Percentiles rank a stretch among this genome's conserved stretches.
Conservation (phyloP, 2,797 vertebrate genomes). For the Phrynocephalus forsythii region DNA sequence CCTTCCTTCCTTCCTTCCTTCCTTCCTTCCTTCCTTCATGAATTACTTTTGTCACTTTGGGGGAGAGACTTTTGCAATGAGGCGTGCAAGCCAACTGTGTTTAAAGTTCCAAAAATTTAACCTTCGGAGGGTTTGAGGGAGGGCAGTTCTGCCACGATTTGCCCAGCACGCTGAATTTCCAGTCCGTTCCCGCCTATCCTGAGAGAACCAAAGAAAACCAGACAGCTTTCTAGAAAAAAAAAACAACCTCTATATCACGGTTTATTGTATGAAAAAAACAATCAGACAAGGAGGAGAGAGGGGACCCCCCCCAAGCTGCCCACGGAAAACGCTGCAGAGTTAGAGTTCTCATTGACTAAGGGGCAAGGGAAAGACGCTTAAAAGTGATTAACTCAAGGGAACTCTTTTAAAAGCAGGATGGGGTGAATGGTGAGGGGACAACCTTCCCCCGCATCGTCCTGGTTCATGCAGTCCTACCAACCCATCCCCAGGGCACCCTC, state of each 20-base stretch:
- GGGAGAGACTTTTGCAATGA: no score
- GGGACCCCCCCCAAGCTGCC: no score
- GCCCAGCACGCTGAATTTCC: background rate
- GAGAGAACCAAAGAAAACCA: background rate
- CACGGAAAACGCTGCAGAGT: no score
- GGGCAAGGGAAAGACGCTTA: background rate
- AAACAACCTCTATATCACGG: background rate
- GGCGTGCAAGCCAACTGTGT: no score
- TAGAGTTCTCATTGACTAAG: background rate
- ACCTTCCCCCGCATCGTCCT: accelerated
- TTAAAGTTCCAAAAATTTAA: no score
- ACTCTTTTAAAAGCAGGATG: no score
- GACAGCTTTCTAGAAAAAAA: background rate
- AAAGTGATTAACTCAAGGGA: background rate
- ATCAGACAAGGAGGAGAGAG: background rate
- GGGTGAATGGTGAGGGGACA: no score
- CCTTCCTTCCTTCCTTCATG: no score
- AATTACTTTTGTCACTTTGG: no score
- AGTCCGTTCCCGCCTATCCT: background rate
- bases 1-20: no score
- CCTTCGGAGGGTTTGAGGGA: no score
- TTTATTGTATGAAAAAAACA: conserved; percentile 20
- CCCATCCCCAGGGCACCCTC: background rate
- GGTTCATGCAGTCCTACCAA: background rate
- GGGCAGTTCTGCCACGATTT: no score